Conservation (phyloP, 2,113 vertebrate genomes). For the Bombycilla garrulus region DNA sequence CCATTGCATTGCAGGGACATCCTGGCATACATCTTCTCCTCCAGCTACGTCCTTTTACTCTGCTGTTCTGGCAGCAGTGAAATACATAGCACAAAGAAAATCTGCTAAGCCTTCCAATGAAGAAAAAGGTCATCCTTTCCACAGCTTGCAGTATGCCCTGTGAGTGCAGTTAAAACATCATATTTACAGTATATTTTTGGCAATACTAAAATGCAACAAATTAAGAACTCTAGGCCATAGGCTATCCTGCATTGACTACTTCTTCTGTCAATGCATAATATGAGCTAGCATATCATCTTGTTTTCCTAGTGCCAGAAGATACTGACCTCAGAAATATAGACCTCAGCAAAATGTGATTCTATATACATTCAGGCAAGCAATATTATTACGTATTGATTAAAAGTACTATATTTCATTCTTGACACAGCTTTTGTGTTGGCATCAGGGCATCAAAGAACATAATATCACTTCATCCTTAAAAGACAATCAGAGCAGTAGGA, state of each 20-base stretch:
- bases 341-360: not conserved
- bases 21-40: not conserved
- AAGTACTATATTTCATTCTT: not conserved
- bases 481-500: not conserved
- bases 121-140: not conserved
- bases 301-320: not conserved
- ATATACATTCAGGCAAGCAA: not conserved
- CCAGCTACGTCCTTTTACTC: not conserved
- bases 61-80: not conserved
- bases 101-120: not conserved
- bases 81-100: not conserved
- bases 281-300: not conserved
- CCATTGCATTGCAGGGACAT: not conserved
- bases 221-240: not conserved
- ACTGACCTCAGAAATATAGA: not conserved
- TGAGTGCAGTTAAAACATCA: not conserved
- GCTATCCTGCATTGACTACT: not conserved
- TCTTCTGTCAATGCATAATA: not conserved
- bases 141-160: not conserved
- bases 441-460: not conserved
- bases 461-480: not conserved
- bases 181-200: not conserved
- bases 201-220: not conserved
- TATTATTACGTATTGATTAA: not conserved
- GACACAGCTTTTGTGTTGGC: not conserved